Conservation (phyloP, 2,888 invertebrate species). For the Nasonovia ribisnigri region DNA sequence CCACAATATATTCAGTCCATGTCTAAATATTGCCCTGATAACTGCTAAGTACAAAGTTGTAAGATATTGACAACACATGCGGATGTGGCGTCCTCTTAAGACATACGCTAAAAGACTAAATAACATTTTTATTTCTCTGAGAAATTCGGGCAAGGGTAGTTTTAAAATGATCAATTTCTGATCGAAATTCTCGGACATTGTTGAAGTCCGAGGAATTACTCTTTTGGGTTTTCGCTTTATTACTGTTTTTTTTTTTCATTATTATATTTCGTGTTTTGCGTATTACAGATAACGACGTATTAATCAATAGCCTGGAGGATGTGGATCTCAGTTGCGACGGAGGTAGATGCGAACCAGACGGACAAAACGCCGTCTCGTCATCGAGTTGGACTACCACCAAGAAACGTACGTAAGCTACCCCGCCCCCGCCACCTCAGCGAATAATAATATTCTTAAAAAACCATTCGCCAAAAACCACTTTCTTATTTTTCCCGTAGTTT, state of each 20-base stretch:
- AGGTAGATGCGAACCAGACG: conserved; percentile 18
- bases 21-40: not conserved
- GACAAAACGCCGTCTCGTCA: not conserved
- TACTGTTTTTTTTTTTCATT: not conserved
- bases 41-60: not conserved
- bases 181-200: not conserved
- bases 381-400: conserved; percentile 45
- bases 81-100: not conserved
- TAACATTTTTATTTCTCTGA: not conserved
- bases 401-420: conserved; percentile 47
- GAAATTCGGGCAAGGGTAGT: not conserved
- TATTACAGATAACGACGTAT: conserved; percentile 8
- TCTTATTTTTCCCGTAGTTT: not conserved
- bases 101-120: not conserved
- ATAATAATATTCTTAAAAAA: not conserved
- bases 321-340: conserved; percentile 53
- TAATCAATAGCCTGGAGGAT: conserved; percentile 47
- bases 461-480: not conserved
- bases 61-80: not conserved
- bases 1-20: too few relatives aligned
- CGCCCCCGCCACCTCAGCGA: not conserved
- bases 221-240: not conserved
- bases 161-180: not conserved
- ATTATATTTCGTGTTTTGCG: not conserved
- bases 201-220: not conserved